Evolutionary conservation across 2,888 invertebrate species (phyloP), one percentile per base, ranked within the genome.

Genomic region (Ditylenchus weischeri): DNA sequence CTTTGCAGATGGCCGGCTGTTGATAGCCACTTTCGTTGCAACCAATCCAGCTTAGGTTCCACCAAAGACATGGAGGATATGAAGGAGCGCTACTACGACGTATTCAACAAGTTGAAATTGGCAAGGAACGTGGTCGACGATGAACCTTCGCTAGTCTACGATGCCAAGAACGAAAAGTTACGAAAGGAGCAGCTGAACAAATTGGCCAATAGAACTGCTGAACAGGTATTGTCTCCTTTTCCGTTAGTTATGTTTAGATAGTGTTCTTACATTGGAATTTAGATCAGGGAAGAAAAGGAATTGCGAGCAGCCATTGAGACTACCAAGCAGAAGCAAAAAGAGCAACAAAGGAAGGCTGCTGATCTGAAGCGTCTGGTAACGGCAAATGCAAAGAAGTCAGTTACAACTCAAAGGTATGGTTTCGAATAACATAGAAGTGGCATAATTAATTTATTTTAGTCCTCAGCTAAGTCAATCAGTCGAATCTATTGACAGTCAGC

Each of bases 281-380:
- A 90, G 90, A 89, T 91, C 70, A 94, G 95, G 83, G 96, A 98
- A 84, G 96, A 98, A 84, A 92, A 93, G 85, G 90, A 90, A 84
- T 85, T 96, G 2, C 67, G 68, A 15, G 65, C 63, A 11, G 87
- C 90, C 21, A 94, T 96, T 85, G 85, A 94, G 75, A 90, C 93
- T 80, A 96, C 98, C 60, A 96, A 98, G 84, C 90, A 91, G 5
- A 87, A 95, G n/a, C 96, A 96, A 84, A 92, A 92, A 83, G 98
- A 98, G 84, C 87, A 96, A 57, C 98, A 98, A 84, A 90, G 93
- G 80, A 98, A 96, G 84, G 94, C 96, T 0, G 95, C 95, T 85
- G 96, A 98, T 84, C 86, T 98, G 57, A 95, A 96, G 83, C 96
- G 96, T 84, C 86, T 98, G 50, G 95, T 98, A 69, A 91, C 91